A percentile compares a stretch with the other conserved stretches of the same genome.
Evolutionary conservation across 2,888 invertebrate species (phyloP).

Genomic region (Malacosoma neustria): DNA sequence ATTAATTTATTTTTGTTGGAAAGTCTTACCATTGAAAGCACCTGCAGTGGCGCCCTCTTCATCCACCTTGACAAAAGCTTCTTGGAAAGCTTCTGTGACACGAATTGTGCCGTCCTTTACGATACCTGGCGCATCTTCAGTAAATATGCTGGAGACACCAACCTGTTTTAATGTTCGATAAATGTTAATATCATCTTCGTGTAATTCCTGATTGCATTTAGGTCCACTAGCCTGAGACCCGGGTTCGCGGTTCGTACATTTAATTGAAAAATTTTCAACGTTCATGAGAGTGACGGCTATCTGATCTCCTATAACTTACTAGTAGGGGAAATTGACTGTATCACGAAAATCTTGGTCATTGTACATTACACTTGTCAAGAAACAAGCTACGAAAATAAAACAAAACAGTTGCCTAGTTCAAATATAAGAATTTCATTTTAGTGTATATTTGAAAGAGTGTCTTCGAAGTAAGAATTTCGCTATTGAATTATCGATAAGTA

Average conservation of each 20-base stretch:
- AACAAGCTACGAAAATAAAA: too few species aligned
- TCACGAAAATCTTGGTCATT: background rate
- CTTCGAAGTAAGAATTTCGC: too few species aligned
- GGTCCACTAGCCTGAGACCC: too few species aligned
- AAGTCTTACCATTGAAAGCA: constrained; percentile 80
- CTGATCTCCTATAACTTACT: background rate
- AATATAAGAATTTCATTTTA: too few species aligned
- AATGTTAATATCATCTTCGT: background rate
- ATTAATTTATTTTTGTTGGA: too few species aligned
- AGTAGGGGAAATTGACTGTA: background rate
- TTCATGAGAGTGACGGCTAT: background rate
- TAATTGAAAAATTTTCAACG: background rate
- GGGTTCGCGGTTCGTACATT: too few species aligned
- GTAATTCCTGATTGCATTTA: too few species aligned
- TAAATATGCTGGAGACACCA: constrained; percentile 33
- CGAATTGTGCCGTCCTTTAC: constrained; percentile 22
- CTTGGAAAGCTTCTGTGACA: constrained; percentile 81
- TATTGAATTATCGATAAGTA: too few species aligned
- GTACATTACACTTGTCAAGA: too few species aligned
- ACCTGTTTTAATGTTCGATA: constrained; percentile 23
- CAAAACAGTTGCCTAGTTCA: too few species aligned
- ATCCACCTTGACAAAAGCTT: constrained; percentile 86
- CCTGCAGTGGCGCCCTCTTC: constrained; percentile 89
- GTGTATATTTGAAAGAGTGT: too few species aligned
- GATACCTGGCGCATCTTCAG: constrained; percentile 24